Conservation (phyloP, 2,888 invertebrate species). For the Tinea semifulvella region DNA sequence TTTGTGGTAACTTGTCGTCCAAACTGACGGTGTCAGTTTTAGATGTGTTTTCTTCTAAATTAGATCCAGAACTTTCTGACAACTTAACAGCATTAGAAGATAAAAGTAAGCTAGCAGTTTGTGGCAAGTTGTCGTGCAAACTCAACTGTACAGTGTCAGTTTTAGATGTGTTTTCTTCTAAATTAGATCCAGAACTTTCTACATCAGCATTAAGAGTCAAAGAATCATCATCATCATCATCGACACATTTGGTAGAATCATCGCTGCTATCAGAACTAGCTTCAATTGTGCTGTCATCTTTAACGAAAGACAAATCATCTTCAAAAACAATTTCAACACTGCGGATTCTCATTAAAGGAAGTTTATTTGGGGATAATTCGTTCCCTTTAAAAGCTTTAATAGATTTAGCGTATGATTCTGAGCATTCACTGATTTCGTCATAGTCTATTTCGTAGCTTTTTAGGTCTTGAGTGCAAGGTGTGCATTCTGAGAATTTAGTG, state of each 20-base stretch:
- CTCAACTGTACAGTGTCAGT: no score
- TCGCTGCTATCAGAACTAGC: slow-evolving; percentile 43
- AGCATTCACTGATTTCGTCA: slow-evolving; percentile 53
- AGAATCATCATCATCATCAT: slow-evolving; percentile 34
- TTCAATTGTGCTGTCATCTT: slow-evolving; percentile 48
- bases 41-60: no score
- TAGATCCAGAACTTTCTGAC: no score
- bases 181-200: slow-evolving; percentile 40
- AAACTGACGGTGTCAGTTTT: no score
- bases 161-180: slow-evolving; percentile 13
- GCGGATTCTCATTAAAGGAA: slow-evolving; percentile 56
- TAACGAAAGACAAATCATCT: slow-evolving; percentile 56
- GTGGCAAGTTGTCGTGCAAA: no score
- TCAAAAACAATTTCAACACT: slow-evolving; percentile 61
- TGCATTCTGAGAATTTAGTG: slow-evolving; percentile 40
- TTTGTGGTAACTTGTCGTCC: no score
- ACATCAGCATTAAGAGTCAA: slow-evolving; percentile 50
- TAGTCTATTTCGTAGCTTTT: slow-evolving; percentile 57
- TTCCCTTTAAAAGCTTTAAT: slow-evolving; percentile 46
- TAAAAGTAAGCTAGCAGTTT: no score
- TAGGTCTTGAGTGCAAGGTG: slow-evolving; percentile 48
- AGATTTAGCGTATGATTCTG: slow-evolving; percentile 35
- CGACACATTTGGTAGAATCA: slow-evolving; percentile 57
- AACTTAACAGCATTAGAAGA: no score
- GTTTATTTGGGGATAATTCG: slow-evolving; percentile 51